These are phyloP conservation scores for Sebastes steindachneri DNA, from an alignment of 2,797 vertebrate species.

Conservation along the genomic window DNA sequence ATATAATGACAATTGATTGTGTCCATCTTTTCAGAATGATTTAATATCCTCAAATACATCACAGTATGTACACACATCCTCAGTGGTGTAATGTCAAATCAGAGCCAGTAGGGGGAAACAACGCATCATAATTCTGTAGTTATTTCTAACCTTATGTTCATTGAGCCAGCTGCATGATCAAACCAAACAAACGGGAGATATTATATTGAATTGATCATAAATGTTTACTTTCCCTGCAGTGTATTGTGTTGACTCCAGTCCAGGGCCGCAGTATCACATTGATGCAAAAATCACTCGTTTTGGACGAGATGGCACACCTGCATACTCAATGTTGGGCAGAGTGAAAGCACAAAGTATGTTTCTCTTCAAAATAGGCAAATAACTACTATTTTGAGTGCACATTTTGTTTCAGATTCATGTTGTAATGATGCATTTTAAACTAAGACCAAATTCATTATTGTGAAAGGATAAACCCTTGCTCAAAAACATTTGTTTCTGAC, in stretches of 20 bases:
- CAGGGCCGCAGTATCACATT: conserved; percentile 87
- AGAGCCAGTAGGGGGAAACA: conserved; percentile 63
- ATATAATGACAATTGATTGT: not conserved
- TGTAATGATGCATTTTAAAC: not conserved
- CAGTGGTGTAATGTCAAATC: conserved; percentile 15
- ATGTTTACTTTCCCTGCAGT: conserved; percentile 69
- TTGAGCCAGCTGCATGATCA: not conserved
- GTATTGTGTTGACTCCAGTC: conserved; percentile 82
- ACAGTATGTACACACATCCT: not conserved
- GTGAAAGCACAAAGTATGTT: conserved; percentile 75
- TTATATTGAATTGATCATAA: not conserved
- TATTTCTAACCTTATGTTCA: not conserved
- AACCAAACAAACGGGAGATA: not conserved
- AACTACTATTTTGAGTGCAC: not conserved
- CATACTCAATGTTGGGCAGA: conserved; percentile 87
- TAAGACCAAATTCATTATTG: not conserved
- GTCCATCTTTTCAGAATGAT: not conserved
- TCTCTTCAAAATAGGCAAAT: not conserved
- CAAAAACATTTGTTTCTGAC: conserved; percentile 18
- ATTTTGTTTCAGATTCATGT: not conserved
- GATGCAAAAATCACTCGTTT: conserved; percentile 88
- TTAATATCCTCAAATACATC: not conserved
- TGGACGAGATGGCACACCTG: conserved; percentile 84
- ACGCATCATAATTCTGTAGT: not conserved
- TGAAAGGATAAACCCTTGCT: not conserved